Evolutionary conservation across 2,113 vertebrate species (phyloP).

Genomic region (Rhinolophus sinicus): DNA sequence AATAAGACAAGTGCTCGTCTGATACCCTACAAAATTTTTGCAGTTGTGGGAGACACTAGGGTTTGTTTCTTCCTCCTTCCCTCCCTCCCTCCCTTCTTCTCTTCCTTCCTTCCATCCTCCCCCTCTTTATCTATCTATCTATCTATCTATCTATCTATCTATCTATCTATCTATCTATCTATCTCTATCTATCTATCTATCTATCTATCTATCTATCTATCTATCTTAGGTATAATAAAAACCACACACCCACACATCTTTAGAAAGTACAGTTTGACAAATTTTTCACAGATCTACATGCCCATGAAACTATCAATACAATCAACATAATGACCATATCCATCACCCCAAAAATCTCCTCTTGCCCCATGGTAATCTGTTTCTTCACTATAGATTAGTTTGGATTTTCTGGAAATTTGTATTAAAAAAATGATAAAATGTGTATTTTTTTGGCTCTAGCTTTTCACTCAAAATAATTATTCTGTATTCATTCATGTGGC

Average conservation of each 20-base stretch:
- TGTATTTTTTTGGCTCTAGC: background rate
- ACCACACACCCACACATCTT: background rate
- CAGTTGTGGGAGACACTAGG: too few relatives aligned
- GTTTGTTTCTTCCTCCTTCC: background rate
- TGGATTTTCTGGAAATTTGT: background rate
- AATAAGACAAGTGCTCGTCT: too few relatives aligned
- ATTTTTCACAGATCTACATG: background rate
- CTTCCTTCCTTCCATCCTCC: background rate
- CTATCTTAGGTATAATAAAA: background rate
- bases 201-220: background rate
- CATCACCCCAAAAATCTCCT: background rate
- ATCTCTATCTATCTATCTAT: too few relatives aligned
- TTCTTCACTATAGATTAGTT: background rate
- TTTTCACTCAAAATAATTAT: background rate
- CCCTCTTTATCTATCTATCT: too few relatives aligned
- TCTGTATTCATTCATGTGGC: background rate
- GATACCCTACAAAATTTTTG: too few relatives aligned
- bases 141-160: too few relatives aligned
- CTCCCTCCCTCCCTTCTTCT: too few relatives aligned
- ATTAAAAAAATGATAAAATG: background rate
- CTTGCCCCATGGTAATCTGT: background rate
- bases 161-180: too few relatives aligned
- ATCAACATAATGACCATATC: background rate
- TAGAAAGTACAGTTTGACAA: background rate
- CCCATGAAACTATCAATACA: background rate